A percentile compares a stretch with the other conserved stretches of the same genome.
These are phyloP conservation scores for Myodes glareolus DNA, from an alignment of 2,113 vertebrate species.

Conservation along the genomic window DNA sequence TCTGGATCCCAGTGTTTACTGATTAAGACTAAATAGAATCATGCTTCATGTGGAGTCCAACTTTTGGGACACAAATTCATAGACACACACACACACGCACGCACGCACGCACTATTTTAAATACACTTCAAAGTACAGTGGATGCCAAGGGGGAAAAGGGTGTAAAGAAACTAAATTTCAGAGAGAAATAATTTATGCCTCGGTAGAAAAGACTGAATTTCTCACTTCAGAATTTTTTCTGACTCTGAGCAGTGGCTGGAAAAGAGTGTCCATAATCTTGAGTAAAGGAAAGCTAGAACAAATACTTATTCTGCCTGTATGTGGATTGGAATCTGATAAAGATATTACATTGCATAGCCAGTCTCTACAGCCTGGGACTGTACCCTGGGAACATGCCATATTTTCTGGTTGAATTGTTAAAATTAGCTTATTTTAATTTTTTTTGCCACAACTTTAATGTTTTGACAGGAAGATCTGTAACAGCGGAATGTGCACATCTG, in stretches of 20 bases:
- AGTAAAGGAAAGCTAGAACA: background rate
- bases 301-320: background rate
- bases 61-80: too few species aligned
- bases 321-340: background rate
- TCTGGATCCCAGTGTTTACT: too few species aligned
- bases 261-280: background rate
- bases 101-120: background rate
- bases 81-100: too few species aligned
- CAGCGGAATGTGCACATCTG: background rate
- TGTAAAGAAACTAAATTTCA: background rate
- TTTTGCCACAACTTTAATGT: background rate
- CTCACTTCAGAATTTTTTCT: background rate
- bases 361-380: background rate
- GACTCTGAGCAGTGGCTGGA: background rate
- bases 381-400: too few species aligned
- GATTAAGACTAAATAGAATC: too few species aligned
- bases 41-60: too few species aligned
- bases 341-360: background rate
- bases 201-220: background rate
- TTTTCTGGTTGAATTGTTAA: background rate
- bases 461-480: background rate
- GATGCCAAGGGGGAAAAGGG: background rate
- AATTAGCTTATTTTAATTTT: background rate
- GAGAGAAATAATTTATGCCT: background rate
- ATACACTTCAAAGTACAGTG: background rate